These are phyloP conservation scores for Noctuana brunneofusca DNA, from an alignment of 2,888 invertebrate species.

Conservation along the genomic window DNA sequence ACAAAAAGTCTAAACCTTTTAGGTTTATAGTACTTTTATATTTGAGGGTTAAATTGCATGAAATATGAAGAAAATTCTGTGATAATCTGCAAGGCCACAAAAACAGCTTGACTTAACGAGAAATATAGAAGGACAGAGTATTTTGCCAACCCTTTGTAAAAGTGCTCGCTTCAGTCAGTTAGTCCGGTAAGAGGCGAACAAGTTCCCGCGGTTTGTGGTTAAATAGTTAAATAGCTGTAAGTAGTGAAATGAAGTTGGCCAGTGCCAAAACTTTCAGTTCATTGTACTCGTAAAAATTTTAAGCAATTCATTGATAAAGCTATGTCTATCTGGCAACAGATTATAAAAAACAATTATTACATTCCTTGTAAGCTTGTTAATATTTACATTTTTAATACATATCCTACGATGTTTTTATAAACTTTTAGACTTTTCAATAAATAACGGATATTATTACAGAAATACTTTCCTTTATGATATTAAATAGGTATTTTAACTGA, in stretches of 20 bases:
- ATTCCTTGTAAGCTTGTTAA: neutral
- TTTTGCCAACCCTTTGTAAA: neutral
- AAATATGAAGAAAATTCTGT: no score
- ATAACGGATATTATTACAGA: no score
- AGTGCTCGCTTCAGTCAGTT: slow-evolving; percentile 18
- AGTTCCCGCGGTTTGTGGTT: slow-evolving; percentile 32
- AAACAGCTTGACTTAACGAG: neutral
- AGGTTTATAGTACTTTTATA: no score
- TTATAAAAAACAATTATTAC: neutral
- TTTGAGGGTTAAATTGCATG: no score
- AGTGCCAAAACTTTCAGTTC: slow-evolving; percentile 25
- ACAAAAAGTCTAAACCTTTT: no score
- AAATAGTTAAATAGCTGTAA: slow-evolving; percentile 34
- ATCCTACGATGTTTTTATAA: no score
- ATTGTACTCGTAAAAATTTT: slow-evolving; percentile 22
- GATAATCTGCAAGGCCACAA: neutral
- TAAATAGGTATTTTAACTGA: no score
- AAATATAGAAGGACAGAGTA: neutral
- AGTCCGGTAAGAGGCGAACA: slow-evolving; percentile 27
- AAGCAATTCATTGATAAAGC: neutral
- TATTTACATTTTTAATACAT: no score
- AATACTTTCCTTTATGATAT: no score
- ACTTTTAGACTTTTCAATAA: no score
- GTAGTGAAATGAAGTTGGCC: slow-evolving; percentile 29
- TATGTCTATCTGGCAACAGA: no score